A percentile compares a stretch with the other conserved stretches of the same genome.
phyloP scores from a whole-genome alignment of 2,113 vertebrate species.

The Malurus melanocephalus region DNA sequence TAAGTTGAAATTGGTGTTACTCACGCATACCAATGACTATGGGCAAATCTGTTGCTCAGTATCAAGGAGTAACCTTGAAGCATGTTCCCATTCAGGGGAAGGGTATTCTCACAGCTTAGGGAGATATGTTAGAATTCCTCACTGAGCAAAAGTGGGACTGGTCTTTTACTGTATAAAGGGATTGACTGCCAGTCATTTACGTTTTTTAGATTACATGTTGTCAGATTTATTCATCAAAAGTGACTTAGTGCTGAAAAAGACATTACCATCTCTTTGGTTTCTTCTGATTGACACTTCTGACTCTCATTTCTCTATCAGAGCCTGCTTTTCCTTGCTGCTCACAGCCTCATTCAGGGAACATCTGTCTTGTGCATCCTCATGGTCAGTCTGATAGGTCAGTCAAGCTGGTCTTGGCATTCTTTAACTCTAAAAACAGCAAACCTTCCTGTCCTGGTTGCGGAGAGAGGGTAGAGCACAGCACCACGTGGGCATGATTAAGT shows the following conservation, averaged over 20 bases:
- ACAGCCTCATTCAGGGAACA: background rate
- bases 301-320: background rate
- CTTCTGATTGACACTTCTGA: background rate
- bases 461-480: fast-evolving
- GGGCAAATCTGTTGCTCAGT: background rate
- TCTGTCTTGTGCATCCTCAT: background rate
- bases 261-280: background rate
- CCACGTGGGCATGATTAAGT: fast-evolving
- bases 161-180: background rate
- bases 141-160: background rate
- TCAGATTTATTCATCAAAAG: background rate
- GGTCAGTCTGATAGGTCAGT: background rate
- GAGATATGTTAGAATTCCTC: fast-evolving
- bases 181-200: background rate
- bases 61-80: background rate
- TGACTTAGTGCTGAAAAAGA: background rate
- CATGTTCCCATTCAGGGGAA: background rate
- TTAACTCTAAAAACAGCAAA: background rate
- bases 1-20: background rate
- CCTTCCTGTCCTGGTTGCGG: background rate
- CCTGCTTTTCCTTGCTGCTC: background rate
- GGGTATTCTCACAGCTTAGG: too few relatives aligned
- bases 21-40: background rate
- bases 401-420: background rate
- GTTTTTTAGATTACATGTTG: background rate